Conservation (phyloP, 2,888 invertebrate genomes). For the Hypena proboscidalis region DNA sequence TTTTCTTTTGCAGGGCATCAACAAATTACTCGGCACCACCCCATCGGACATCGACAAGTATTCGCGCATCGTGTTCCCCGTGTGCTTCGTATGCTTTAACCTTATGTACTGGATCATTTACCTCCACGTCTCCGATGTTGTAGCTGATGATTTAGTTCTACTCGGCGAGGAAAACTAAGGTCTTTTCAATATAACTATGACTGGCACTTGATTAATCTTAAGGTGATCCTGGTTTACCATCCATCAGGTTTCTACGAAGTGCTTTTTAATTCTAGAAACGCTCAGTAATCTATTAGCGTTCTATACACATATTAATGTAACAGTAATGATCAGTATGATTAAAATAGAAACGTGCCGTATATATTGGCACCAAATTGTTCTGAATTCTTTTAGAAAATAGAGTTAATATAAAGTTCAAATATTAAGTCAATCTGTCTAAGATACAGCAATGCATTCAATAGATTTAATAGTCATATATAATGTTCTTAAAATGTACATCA, state of each 20-base stretch:
- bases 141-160: slow-evolving; percentile 96
- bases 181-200: slow-evolving; percentile 13
- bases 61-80: slow-evolving; percentile 98
- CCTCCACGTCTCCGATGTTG: slow-evolving; percentile 97
- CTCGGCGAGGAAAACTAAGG: slow-evolving; percentile 87
- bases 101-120: slow-evolving; percentile 99
- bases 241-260: slow-evolving; percentile 38
- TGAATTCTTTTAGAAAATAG: slow-evolving; percentile 39
- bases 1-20: slow-evolving; percentile 88
- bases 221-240: slow-evolving; percentile 46
- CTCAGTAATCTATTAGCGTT: slow-evolving; percentile 42
- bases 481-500: slow-evolving; percentile 8
- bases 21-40: slow-evolving; percentile 95
- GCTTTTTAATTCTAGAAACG: slow-evolving; percentile 40
- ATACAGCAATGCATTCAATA: slow-evolving; percentile 31
- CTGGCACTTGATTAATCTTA: slow-evolving; percentile 37
- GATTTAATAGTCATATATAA: slow-evolving; percentile 13
- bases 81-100: slow-evolving; percentile 99
- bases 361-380: slow-evolving; percentile 44
- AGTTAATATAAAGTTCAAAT: slow-evolving; percentile 38
- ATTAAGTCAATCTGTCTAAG: slow-evolving; percentile 41
- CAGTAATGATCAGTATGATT: slow-evolving; percentile 35
- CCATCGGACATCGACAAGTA: slow-evolving; percentile 99
- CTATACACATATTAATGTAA: slow-evolving; percentile 32
- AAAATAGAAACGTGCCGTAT: slow-evolving; percentile 36